Conservation (phyloP, 2,888 invertebrate species). For the Scaptomyza polygonia region DNA sequence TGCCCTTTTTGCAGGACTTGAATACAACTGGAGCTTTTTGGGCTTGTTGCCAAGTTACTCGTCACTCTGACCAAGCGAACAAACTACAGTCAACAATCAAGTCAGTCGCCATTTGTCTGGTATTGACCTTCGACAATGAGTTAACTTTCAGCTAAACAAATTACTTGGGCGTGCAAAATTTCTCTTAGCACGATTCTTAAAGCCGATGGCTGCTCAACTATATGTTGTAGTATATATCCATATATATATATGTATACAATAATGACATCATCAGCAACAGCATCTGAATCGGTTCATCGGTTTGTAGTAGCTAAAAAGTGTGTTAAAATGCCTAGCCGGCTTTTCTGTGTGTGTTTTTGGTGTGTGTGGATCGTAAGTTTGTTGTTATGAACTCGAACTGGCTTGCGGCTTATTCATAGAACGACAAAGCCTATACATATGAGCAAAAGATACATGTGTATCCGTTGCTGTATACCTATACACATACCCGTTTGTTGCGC, state of each 20-base stretch:
- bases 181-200: slow-evolving; percentile 25
- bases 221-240: slow-evolving; percentile 34
- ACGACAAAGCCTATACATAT: slow-evolving; percentile 14
- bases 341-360: slow-evolving; percentile 20
- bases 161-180: slow-evolving; percentile 46
- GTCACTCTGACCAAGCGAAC: not conserved
- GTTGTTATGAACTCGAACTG: slow-evolving; percentile 33
- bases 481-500: slow-evolving; percentile 43
- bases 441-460: slow-evolving; percentile 23
- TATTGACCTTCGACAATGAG: slow-evolving; percentile 65
- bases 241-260: slow-evolving; percentile 11
- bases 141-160: slow-evolving; percentile 39
- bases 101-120: slow-evolving; percentile 23
- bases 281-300: slow-evolving; percentile 50
- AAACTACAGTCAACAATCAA: not conserved
- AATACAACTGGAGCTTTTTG: not conserved
- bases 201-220: slow-evolving; percentile 1
- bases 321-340: slow-evolving; percentile 32
- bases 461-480: slow-evolving; percentile 11
- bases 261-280: slow-evolving; percentile 70
- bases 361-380: slow-evolving; percentile 58
- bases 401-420: slow-evolving; percentile 62
- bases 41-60: slow-evolving; percentile 25
- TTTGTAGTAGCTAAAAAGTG: slow-evolving; percentile 35
- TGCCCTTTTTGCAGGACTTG: slow-evolving; percentile 35